Evolutionary conservation across 2,888 invertebrate species (phyloP).

Genomic region (Andrena trimmerana): DNA sequence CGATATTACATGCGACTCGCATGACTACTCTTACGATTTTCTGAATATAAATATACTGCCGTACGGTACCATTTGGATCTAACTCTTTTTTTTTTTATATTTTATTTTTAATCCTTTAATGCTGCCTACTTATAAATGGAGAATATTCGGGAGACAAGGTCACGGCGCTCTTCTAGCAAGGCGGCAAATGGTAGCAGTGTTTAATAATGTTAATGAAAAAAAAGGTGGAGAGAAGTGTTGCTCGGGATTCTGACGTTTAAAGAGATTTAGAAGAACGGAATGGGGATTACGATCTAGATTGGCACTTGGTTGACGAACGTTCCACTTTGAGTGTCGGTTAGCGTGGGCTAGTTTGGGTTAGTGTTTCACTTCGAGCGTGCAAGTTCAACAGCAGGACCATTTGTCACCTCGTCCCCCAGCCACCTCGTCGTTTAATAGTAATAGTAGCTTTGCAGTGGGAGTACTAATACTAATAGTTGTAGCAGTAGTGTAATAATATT

Average conservation of each 20-base stretch:
- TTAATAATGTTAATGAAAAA: background rate
- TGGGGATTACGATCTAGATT: constrained; percentile 40
- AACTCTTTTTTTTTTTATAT: constrained; percentile 59
- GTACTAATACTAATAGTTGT: constrained; percentile 72
- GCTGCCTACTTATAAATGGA: constrained; percentile 69
- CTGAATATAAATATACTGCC: constrained; percentile 80
- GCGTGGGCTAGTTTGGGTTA: no score
- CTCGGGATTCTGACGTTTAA: background rate
- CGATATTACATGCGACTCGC: constrained; percentile 70
- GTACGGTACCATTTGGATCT: constrained; percentile 71
- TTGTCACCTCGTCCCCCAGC: constrained; percentile 60
- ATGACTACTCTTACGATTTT: constrained; percentile 71
- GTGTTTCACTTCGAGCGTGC: background rate
- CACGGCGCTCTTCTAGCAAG: background rate
- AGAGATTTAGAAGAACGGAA: constrained; percentile 23
- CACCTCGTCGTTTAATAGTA: constrained; percentile 62
- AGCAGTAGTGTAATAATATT: constrained; percentile 74
- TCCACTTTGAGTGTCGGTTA: background rate
- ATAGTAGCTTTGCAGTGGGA: constrained; percentile 67
- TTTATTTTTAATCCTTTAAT: constrained; percentile 54
- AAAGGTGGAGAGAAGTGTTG: background rate
- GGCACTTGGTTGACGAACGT: constrained; percentile 43
- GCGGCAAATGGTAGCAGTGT: background rate
- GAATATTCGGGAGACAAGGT: constrained; percentile 64
- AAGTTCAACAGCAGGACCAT: background rate